Evolutionary conservation across 2,888 invertebrate species (phyloP), one percentile per base, ranked within the genome.

Genomic region (Sceliomorpha sp.): DNA sequence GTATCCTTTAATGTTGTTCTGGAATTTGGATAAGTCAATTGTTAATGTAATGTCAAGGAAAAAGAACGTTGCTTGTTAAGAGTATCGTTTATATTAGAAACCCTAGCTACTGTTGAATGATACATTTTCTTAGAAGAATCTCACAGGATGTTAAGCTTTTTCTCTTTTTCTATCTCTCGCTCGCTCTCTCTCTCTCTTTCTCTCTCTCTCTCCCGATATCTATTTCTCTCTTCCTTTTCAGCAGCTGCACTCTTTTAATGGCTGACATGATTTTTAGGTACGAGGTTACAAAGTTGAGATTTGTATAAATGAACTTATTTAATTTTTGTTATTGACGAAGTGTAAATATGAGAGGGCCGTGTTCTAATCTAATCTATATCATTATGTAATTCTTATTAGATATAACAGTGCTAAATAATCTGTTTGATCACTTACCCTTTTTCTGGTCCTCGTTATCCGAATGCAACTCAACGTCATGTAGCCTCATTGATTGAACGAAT

Each of bases 401-500:
- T 20, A 5, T 20, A 20, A 20, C n/a, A n/a, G n/a, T 20, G 20
- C 20, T 5, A 20, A 20, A 20, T 20, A 4, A 20, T 20, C 3
- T n/a, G n/a, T n/a, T n/a, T n/a, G 7, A 8, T 9, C 26, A 36
- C 78, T 78, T 53, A 82, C 84, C 84, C 72, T 84, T 86, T 12
- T 77, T 76, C 8, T 83, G 79, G 6, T 84, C 85, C 60, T 85
- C 86, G 72, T 75, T 81, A 42, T 85, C 84, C 2, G 85, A 85
- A 53, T 80, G 83, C 5, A 83, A 74, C 34, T 85, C 85, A 0
- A 78, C 82, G 20, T 85, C 84, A 55, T 83, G 79, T 6, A 85
- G 71, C 31, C 79, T 81, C 79, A 84, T 82, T 0, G 85, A 84
- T 39, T 84, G 84, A 8, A 85, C 81, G 63, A 85, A 81, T 10